Base-by-base conservation (phyloP, 2,113 vertebrate species). In the Crotophaga sulcirostris region DNA sequence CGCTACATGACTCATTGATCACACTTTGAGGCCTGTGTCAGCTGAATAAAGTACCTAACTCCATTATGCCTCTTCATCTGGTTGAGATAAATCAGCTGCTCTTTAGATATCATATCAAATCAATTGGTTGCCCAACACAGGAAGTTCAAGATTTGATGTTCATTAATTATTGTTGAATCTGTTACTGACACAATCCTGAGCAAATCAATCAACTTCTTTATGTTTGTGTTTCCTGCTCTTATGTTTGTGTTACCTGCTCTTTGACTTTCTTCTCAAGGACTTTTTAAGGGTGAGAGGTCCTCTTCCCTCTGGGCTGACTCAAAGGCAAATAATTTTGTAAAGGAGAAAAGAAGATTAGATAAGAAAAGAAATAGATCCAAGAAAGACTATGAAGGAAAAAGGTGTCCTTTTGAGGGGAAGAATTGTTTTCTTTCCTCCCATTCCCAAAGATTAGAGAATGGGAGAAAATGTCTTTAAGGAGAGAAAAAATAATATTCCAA, bases 81-180 rank as follows among this genome's bases (percentile, higher is more conserved):
- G 26, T 44, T 84, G n/a, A 44, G 26, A 62, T 20, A 29, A n/a
- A 76, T 25, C 4, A 68, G 3, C 12, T 60, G 6, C 6, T 79
- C 4, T 69, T 78, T 38, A 67, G 28, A 8, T 70, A 78, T 19
- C 11, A 4, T 42, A 42, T 63, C 28, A 67, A 91, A 66, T 49
- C 4, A 59, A 9, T 3, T 56, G 0, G 0, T 38, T 91, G 5
- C 13, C 33, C 3, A 8, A 44, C 13, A 82, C 3, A 51, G 47
- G 5, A 67, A 52, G 24, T 42, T 63, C 17, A 85, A 72, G 29
- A 45, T 82, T 70, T 85, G 7, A 4, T 55, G 25, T 11, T 75
- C 31, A 51, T 63, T 36, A 75, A 78, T 51, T 79, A 26, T 51
- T 87, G 14, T 52, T 74, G 19, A 47, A 40, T 38, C 33, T 67